These are phyloP conservation scores for Origma solitaria DNA, from an alignment of 2,113 vertebrate species.

Conservation along the genomic window DNA sequence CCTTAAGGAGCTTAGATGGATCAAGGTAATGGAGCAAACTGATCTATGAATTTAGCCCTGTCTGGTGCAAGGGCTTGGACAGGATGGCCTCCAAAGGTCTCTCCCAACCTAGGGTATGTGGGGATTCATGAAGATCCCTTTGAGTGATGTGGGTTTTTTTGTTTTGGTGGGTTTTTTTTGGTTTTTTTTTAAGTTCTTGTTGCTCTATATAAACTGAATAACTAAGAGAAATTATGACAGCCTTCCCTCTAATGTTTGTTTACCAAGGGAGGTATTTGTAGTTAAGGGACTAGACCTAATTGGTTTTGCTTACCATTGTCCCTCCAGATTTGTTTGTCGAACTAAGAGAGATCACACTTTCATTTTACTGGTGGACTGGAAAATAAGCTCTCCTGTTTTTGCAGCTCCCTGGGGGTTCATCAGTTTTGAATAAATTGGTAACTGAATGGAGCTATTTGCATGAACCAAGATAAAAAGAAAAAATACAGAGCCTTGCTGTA, in stretches of 20 bases:
- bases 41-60: background rate
- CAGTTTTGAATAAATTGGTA: conserved; percentile 38
- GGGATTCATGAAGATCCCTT: background rate
- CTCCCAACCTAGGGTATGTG: background rate
- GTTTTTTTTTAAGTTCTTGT: background rate
- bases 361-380: conserved; percentile 7
- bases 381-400: conserved; percentile 10
- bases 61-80: background rate
- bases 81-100: background rate
- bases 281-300: background rate
- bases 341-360: background rate
- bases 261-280: background rate
- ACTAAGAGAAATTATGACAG: background rate
- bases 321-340: background rate
- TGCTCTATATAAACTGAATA: background rate
- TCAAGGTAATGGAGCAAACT: background rate
- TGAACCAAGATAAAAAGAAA: background rate
- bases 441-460: background rate
- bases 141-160: background rate
- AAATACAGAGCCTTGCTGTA: background rate
- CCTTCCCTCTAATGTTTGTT: background rate
- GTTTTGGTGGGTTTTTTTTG: background rate
- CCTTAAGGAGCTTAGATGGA: background rate
- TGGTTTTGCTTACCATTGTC: background rate
- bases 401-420: background rate